Evolutionary conservation across 1,140 invertebrate genomes (phyloP).

Genomic region (Drosophila malerkotliana): DNA sequence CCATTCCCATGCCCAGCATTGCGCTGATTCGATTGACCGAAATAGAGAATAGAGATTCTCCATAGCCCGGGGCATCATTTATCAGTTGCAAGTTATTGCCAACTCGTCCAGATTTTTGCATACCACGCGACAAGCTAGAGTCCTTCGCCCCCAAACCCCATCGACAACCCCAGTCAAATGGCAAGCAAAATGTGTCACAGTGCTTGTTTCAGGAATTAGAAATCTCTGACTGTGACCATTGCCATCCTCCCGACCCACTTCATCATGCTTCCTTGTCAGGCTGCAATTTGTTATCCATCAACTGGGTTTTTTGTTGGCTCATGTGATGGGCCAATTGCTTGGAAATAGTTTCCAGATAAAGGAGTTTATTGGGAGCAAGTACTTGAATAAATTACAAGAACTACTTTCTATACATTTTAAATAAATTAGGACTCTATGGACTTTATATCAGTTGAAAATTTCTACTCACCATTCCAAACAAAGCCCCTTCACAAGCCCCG

Average conservation of each 20-base stretch:
- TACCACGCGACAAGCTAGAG: slow-evolving; percentile 33
- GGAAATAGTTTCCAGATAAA: background rate
- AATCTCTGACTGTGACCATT: slow-evolving; percentile 16
- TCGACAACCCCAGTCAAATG: background rate
- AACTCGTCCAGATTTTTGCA: slow-evolving; percentile 74
- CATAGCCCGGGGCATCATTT: slow-evolving; percentile 68
- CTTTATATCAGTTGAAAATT: background rate
- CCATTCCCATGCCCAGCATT: slow-evolving; percentile 21
- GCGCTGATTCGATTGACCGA: slow-evolving; percentile 70
- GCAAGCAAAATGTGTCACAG: slow-evolving; percentile 62
- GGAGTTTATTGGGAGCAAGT: background rate
- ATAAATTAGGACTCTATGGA: too few species aligned
- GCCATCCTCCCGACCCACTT: background rate
- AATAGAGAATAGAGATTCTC: slow-evolving; percentile 68
- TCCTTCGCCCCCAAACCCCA: background rate
- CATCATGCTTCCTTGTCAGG: slow-evolving; percentile 1
- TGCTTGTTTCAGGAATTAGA: slow-evolving; percentile 41
- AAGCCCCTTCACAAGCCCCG: background rate
- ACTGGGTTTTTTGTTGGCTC: slow-evolving; percentile 37
- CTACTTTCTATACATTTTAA: background rate
- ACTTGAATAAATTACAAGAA: too few species aligned
- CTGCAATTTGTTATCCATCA: slow-evolving; percentile 70
- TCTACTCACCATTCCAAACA: background rate
- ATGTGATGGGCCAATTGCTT: slow-evolving; percentile 31
- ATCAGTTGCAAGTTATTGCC: slow-evolving; percentile 76